Conservation (phyloP, 1,140 invertebrate genomes). For the Drosophila tsacasi region DNA sequence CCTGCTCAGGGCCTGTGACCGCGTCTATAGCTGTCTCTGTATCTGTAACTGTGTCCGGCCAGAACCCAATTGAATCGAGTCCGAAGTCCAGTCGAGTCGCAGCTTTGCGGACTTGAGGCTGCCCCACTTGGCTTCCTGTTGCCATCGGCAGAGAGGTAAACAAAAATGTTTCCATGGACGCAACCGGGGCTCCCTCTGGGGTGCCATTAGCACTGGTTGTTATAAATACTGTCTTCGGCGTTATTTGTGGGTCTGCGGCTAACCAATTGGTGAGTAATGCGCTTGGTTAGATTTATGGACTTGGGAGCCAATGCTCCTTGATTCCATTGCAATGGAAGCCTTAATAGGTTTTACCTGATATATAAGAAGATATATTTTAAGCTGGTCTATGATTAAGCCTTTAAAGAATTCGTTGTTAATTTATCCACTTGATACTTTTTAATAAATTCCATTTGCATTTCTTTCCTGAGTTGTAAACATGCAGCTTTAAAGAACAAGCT, state of each 20-base stretch:
- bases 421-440: neutral
- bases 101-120: constrained; percentile 48
- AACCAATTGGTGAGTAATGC: constrained; percentile 47
- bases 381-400: neutral
- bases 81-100: constrained; percentile 16
- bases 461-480: neutral
- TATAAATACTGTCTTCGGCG: constrained; percentile 52
- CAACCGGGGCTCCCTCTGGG: constrained; percentile 36
- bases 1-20: neutral
- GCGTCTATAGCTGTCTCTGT: constrained; percentile 16
- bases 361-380: neutral
- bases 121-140: constrained; percentile 37
- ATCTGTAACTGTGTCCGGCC: constrained; percentile 26
- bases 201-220: constrained; percentile 49
- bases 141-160: constrained; percentile 45
- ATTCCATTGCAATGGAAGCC: constrained; percentile 1
- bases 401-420: neutral
- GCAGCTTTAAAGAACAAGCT: neutral
- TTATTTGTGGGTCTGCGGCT: constrained; percentile 33
- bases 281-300: constrained; percentile 37
- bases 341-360: neutral
- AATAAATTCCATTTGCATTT: neutral
- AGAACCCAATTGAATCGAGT: constrained; percentile 43
- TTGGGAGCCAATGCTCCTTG: neutral
- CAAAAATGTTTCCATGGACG: constrained; percentile 64